Conservation (phyloP, 2,797 vertebrate genomes). For the Selene dorsalis region DNA sequence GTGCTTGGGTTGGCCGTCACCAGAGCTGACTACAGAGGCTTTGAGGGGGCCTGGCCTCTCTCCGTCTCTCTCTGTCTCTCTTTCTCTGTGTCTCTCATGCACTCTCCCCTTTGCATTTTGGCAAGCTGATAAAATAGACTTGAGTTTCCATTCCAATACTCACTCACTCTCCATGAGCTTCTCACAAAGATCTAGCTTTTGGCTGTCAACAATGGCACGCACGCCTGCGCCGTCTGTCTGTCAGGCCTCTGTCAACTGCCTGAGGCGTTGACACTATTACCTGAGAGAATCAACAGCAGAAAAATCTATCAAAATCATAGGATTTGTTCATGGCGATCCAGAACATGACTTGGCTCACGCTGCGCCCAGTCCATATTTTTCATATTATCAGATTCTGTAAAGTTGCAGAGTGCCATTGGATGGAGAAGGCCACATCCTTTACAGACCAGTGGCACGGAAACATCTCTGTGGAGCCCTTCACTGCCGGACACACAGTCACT, state of each 20-base stretch:
- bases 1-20: conserved; percentile 80
- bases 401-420: conserved; percentile 48
- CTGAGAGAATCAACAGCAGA: conserved; percentile 63
- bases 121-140: conserved; percentile 69
- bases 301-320: conserved; percentile 51
- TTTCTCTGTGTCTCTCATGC: conserved; percentile 55
- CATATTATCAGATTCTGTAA: conserved; percentile 64
- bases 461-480: conserved; percentile 24
- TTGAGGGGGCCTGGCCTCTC: conserved; percentile 60
- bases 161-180: conserved; percentile 43
- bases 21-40: conserved; percentile 68
- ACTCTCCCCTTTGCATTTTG: conserved; percentile 63
- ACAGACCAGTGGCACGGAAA: conserved; percentile 32
- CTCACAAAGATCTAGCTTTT: conserved; percentile 54
- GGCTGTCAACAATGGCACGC: conserved; percentile 63
- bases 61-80: conserved; percentile 38
- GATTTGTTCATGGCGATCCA: conserved; percentile 67
- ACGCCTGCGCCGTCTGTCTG: conserved; percentile 43
- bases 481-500: conserved; percentile 39
- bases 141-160: conserved; percentile 73
- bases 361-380: conserved; percentile 65
- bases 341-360: conserved; percentile 64
- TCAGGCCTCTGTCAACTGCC: conserved; percentile 44
- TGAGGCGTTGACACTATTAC: conserved; percentile 65
- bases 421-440: conserved; percentile 45